A percentile compares a stretch with the other conserved stretches of the same genome.
These are phyloP conservation scores for Myotis planiceps DNA, from an alignment of 2,797 vertebrate genomes.

Conservation along the genomic window DNA sequence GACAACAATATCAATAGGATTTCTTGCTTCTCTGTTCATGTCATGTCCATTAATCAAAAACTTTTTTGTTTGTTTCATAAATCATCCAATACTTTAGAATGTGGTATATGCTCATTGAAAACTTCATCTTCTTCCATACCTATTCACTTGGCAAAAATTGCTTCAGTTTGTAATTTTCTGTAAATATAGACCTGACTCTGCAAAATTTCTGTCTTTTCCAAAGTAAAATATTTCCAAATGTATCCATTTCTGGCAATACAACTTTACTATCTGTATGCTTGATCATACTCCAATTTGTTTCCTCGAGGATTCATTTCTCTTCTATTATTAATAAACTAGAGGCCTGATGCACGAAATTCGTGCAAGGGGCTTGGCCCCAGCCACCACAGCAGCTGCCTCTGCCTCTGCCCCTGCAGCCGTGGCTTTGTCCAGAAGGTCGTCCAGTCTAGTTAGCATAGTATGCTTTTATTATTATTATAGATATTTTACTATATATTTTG, in stretches of 20 bases:
- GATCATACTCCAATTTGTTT: background rate
- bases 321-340: background rate
- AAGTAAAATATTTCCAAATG: background rate
- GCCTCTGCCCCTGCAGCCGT: too few species aligned
- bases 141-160: background rate
- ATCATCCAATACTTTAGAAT: background rate
- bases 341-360: too few species aligned
- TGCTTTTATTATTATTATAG: too few species aligned
- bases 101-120: background rate
- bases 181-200: background rate
- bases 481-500: background rate
- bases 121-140: background rate
- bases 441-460: too few species aligned
- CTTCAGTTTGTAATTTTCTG: background rate
- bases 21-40: background rate
- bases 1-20: background rate
- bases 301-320: background rate
- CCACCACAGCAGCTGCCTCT: too few species aligned
- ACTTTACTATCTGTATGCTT: background rate
- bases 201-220: background rate
- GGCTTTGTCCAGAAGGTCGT: too few species aligned
- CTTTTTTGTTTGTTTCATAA: background rate
- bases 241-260: background rate
- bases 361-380: too few species aligned
- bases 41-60: background rate